Conservation (phyloP, 2,113 vertebrate species). For the Podarcis cretensis region DNA sequence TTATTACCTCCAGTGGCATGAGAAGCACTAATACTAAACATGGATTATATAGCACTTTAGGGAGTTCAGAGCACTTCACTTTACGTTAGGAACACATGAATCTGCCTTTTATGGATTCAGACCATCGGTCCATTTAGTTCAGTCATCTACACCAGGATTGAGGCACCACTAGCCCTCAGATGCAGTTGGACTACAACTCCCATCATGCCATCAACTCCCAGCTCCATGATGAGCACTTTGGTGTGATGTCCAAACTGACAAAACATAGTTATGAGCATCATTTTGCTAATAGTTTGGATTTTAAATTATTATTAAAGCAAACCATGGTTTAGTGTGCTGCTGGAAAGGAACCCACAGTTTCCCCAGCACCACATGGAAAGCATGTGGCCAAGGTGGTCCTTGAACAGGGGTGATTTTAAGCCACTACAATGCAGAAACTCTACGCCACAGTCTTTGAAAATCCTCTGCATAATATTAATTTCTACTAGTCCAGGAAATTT, state of each 20-base stretch:
- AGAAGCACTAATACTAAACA: neutral
- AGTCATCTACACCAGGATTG: too few relatives aligned
- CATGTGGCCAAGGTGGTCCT: neutral
- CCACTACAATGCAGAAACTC: neutral
- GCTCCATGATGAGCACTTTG: neutral
- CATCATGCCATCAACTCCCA: too few relatives aligned
- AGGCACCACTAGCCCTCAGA: too few relatives aligned
- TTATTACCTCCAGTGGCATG: neutral
- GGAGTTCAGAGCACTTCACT: too few relatives aligned
- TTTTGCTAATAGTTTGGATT: neutral
- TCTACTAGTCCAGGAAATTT: constrained; percentile 40
- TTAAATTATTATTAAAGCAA: neutral
- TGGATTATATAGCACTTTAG: neutral
- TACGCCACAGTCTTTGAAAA: constrained; percentile 45
- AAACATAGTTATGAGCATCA: neutral
- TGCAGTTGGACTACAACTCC: too few relatives aligned
- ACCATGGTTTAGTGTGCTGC: neutral
- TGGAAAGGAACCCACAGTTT: neutral
- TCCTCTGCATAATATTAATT: constrained; percentile 53
- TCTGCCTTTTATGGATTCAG: too few relatives aligned
- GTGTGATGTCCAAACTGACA: neutral
- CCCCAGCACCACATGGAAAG: neutral
- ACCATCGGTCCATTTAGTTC: too few relatives aligned
- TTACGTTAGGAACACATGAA: too few relatives aligned
- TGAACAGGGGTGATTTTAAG: neutral